Evolutionary conservation across 2,797 vertebrate species (phyloP).

Genomic region (Enteromius argenteus): DNA sequence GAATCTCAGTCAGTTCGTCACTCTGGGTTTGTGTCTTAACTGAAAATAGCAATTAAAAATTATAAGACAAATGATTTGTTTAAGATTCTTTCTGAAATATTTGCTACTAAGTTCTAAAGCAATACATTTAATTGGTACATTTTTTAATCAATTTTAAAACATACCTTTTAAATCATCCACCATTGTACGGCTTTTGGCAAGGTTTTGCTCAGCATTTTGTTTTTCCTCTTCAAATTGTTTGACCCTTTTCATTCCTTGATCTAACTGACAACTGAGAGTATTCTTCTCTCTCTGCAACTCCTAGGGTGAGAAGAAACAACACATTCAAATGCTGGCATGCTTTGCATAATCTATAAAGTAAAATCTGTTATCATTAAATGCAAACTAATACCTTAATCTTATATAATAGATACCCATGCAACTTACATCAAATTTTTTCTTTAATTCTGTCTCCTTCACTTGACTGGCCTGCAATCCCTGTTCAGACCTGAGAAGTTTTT

Average conservation of each 20-base stretch:
- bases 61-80: not conserved
- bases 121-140: not conserved
- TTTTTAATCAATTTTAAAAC: not conserved
- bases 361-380: not conserved
- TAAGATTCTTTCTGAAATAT: not conserved
- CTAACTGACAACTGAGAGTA: slow-evolving; percentile 75
- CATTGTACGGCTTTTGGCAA: slow-evolving; percentile 81
- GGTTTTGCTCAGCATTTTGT: slow-evolving; percentile 73
- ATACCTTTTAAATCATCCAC: slow-evolving; percentile 87
- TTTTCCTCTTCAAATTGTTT: slow-evolving; percentile 85
- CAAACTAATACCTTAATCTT: not conserved
- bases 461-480: slow-evolving; percentile 79
- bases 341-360: not conserved
- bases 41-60: slow-evolving; percentile 59
- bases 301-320: slow-evolving; percentile 67
- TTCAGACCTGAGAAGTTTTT: slow-evolving; percentile 81
- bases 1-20: slow-evolving; percentile 80
- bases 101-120: not conserved
- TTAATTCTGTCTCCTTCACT: slow-evolving; percentile 80
- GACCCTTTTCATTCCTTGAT: slow-evolving; percentile 79
- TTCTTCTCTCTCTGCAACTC: slow-evolving; percentile 84
- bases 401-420: slow-evolving; percentile 3
- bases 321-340: slow-evolving; percentile 7
- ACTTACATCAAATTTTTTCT: slow-evolving; percentile 83
- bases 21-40: slow-evolving; percentile 82